These are phyloP conservation scores for Nasonia giraulti DNA, from an alignment of 1,140 invertebrate genomes.

Conservation along the genomic window DNA sequence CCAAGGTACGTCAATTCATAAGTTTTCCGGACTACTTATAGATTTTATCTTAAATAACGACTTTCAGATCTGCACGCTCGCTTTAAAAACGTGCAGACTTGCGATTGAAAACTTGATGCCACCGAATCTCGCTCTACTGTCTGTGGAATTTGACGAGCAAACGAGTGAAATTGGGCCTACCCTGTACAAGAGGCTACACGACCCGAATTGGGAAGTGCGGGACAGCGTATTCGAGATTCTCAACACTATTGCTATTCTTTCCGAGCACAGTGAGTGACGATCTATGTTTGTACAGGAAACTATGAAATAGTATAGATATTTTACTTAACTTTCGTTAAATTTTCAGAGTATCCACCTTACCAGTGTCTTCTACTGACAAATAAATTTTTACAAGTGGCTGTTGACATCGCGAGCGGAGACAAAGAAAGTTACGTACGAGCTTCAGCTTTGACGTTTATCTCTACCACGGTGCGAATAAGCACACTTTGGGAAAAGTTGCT, in stretches of 20 bases:
- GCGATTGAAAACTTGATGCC: constrained; percentile 84
- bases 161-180: constrained; percentile 80
- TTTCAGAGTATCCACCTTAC: constrained; percentile 84
- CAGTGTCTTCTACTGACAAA: constrained; percentile 81
- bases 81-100: constrained; percentile 80
- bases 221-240: constrained; percentile 84
- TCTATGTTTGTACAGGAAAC: constrained; percentile 24
- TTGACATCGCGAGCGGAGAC: constrained; percentile 80
- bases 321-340: constrained; percentile 9
- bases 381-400: constrained; percentile 78
- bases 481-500: constrained; percentile 80
- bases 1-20: constrained; percentile 70
- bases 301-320: constrained; percentile 1
- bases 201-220: constrained; percentile 83
- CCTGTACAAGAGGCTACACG: constrained; percentile 81
- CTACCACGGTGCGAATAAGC: constrained; percentile 79
- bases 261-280: constrained; percentile 79
- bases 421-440: constrained; percentile 83
- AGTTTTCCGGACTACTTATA: neutral
- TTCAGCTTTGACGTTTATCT: constrained; percentile 81
- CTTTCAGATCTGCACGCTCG: constrained; percentile 80
- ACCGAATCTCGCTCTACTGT: constrained; percentile 81
- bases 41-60: constrained; percentile 25
- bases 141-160: constrained; percentile 79
- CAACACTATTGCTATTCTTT: constrained; percentile 80